Evolutionary conservation across 2,888 invertebrate species (phyloP).

Genomic region (Cosmorhoe ocellata): DNA sequence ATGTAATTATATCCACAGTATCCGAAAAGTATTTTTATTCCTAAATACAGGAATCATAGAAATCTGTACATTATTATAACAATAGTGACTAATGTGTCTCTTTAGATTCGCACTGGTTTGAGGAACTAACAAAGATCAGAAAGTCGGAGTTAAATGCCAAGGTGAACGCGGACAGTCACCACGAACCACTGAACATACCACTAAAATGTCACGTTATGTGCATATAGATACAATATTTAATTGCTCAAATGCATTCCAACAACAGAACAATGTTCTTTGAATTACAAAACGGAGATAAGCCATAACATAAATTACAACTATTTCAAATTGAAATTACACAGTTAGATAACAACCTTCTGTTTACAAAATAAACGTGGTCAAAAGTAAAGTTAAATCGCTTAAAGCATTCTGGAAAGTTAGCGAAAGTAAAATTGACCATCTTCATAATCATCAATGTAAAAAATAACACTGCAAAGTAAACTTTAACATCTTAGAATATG

Average conservation of each 20-base stretch:
- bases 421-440: conserved; percentile 74
- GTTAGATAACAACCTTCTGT: conserved; percentile 39
- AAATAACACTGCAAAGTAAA: conserved; percentile 21
- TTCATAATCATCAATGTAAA: conserved; percentile 34
- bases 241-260: conserved; percentile 28
- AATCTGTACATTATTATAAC: too few species aligned
- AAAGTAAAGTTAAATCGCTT: conserved; percentile 37
- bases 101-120: conserved; percentile 36
- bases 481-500: conserved; percentile 21
- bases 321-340: conserved; percentile 17
- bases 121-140: conserved; percentile 48
- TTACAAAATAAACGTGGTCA: conserved; percentile 56
- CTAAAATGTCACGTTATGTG: conserved; percentile 28
- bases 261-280: too few species aligned
- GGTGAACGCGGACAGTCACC: conserved; percentile 69
- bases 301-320: conserved; percentile 19
- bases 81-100: too few species aligned
- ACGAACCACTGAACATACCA: conserved; percentile 44
- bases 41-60: too few species aligned
- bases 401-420: conserved; percentile 60
- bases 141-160: conserved; percentile 68
- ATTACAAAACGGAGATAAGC: conserved; percentile 13
- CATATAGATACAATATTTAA: conserved; percentile 4
- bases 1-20: too few species aligned
- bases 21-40: too few species aligned